A percentile compares a stretch with the other conserved stretches of the same genome.
These are phyloP conservation scores for Crypturellus tataupa DNA, from an alignment of 2,797 vertebrate species.

Conservation along the genomic window DNA sequence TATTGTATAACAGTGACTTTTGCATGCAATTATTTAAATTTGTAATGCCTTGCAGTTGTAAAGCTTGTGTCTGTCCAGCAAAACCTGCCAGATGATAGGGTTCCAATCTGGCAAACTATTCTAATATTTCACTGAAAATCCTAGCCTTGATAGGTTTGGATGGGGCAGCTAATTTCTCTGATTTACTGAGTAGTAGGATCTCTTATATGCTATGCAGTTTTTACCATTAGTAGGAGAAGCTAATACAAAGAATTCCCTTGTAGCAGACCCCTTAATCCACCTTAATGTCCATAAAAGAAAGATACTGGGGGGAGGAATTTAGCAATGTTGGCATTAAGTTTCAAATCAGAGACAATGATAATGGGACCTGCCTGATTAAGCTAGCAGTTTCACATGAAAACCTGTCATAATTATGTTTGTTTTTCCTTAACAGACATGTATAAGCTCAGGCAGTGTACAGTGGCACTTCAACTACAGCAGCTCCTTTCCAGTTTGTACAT, in stretches of 20 bases:
- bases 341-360: not conserved
- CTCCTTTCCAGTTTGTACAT: not conserved
- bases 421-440: not conserved
- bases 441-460: constrained; percentile 11
- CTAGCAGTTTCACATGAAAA: not conserved
- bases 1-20: not conserved
- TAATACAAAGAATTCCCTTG: not conserved
- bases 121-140: not conserved
- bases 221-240: not conserved
- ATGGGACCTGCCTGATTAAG: not conserved
- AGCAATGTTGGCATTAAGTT: not conserved
- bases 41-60: accelerated
- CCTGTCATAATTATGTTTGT: not conserved
- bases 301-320: not conserved
- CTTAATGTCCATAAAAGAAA: not conserved
- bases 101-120: not conserved
- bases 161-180: not conserved
- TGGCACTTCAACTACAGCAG: constrained; percentile 39
- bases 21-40: not conserved
- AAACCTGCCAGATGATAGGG: not conserved
- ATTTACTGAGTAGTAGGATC: not conserved
- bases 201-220: not conserved
- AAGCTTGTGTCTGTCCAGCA: not conserved
- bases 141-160: not conserved
- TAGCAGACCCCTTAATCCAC: not conserved